These are phyloP conservation scores for Endomychus coccineus DNA, from an alignment of 2,888 invertebrate genomes.

Conservation along the genomic window DNA sequence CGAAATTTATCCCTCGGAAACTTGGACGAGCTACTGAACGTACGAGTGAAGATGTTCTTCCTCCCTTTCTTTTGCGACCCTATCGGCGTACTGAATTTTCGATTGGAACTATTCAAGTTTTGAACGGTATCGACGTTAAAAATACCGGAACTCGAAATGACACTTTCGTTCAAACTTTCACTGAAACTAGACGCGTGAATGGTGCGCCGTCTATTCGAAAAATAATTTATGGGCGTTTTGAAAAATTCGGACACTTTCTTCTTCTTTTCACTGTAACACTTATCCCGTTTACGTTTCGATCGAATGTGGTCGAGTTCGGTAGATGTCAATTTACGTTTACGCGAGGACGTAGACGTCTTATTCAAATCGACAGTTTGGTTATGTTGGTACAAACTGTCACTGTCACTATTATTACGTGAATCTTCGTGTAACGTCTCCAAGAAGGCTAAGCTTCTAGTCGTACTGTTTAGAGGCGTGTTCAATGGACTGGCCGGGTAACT, in stretches of 20 bases:
- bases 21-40: slow-evolving; percentile 40
- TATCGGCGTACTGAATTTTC: slow-evolving; percentile 20
- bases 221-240: slow-evolving; percentile 39
- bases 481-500: slow-evolving; percentile 16
- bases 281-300: slow-evolving; percentile 34
- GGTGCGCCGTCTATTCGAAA: slow-evolving; percentile 39
- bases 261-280: slow-evolving; percentile 36
- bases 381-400: slow-evolving; percentile 27
- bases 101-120: slow-evolving; percentile 29
- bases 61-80: slow-evolving; percentile 29
- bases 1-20: slow-evolving; percentile 30
- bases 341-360: slow-evolving; percentile 19
- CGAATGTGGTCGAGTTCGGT: slow-evolving; percentile 22
- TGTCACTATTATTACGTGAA: slow-evolving; percentile 29
- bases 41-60: slow-evolving; percentile 38
- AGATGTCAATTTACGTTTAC: slow-evolving; percentile 29
- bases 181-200: slow-evolving; percentile 33
- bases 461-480: slow-evolving; percentile 16
- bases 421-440: slow-evolving; percentile 36
- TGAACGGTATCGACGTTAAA: slow-evolving; percentile 38
- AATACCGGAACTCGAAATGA: slow-evolving; percentile 37
- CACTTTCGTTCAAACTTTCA: slow-evolving; percentile 35
- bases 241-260: slow-evolving; percentile 38
- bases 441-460: slow-evolving; percentile 11
- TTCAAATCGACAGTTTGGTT: slow-evolving; percentile 19